phyloP scores from a whole-genome alignment of 2,888 invertebrate genomes.

The Steinernema carpocapsae region DNA sequence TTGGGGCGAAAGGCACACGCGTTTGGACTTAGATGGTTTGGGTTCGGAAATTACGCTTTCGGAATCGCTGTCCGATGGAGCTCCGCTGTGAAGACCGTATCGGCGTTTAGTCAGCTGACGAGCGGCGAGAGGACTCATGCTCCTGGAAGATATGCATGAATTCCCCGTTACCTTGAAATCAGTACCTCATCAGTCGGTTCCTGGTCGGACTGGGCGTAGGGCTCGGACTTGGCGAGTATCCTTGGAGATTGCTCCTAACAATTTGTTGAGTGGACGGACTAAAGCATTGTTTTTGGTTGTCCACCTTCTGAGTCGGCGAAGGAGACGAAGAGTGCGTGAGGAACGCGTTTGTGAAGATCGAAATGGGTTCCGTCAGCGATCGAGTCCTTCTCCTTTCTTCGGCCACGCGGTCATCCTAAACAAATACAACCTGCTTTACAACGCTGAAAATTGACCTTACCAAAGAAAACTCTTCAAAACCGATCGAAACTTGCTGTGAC shows the following conservation, averaged over 20 bases:
- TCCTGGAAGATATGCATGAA: conserved; percentile 37
- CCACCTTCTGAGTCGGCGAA: conserved; percentile 59
- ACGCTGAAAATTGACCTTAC: no score
- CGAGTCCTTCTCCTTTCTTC: conserved; percentile 56
- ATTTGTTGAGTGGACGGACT: conserved; percentile 67
- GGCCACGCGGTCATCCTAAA: conserved; percentile 47
- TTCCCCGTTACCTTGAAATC: not conserved
- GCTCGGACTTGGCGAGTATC: conserved; percentile 62
- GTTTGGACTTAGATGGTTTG: not conserved
- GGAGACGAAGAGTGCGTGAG: conserved; percentile 63
- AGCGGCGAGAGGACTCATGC: conserved; percentile 50
- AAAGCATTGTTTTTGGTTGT: conserved; percentile 56
- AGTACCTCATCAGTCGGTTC: conserved; percentile 45
- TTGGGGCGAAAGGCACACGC: conserved; percentile 20
- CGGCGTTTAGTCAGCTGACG: conserved; percentile 50
- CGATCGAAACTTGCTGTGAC: conserved; percentile 57
- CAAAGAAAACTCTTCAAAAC: conserved; percentile 63
- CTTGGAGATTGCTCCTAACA: conserved; percentile 62
- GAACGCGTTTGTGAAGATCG: conserved; percentile 66
- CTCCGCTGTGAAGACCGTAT: conserved; percentile 32
- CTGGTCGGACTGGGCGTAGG: conserved; percentile 53
- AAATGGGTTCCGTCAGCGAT: conserved; percentile 63
- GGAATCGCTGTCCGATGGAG: conserved; percentile 25
- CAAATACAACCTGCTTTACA: no score
- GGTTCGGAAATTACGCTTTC: conserved; percentile 10